phyloP scores from a whole-genome alignment of 2,888 invertebrate genomes.

The Exocentrus adspersus region DNA sequence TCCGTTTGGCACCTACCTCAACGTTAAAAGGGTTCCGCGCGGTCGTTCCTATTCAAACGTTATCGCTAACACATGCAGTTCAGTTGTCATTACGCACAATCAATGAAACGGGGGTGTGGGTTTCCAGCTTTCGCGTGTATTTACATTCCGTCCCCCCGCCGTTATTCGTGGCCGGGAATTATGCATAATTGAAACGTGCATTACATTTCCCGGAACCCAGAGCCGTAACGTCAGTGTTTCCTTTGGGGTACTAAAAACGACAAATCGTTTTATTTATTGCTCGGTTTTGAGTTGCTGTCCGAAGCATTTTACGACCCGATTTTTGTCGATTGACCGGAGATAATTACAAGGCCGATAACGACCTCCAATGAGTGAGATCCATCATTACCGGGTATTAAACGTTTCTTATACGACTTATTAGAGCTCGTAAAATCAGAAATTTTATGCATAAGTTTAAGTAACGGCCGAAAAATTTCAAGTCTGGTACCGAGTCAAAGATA shows the following conservation, averaged over 20 bases:
- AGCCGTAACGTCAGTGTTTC: slow-evolving; percentile 21
- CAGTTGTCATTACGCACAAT: slow-evolving; percentile 30
- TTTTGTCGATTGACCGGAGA: too few relatives aligned
- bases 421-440: too few relatives aligned
- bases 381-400: too few relatives aligned
- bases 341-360: too few relatives aligned
- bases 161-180: slow-evolving; percentile 45
- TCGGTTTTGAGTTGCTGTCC: too few relatives aligned
- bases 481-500: too few relatives aligned
- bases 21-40: background rate
- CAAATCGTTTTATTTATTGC: too few relatives aligned
- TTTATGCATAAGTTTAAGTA: too few relatives aligned
- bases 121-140: slow-evolving; percentile 38
- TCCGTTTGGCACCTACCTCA: background rate
- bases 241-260: too few relatives aligned
- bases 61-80: slow-evolving; percentile 27
- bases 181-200: slow-evolving; percentile 49
- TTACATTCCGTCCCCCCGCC: slow-evolving; percentile 40
- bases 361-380: too few relatives aligned
- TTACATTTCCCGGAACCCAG: slow-evolving; percentile 42
- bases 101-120: slow-evolving; percentile 22
- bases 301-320: background rate
- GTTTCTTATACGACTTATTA: too few relatives aligned
- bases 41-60: slow-evolving; percentile 18
- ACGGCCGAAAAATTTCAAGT: too few relatives aligned